These are phyloP conservation scores for Nothobranchius furzeri DNA, from an alignment of 2,113 vertebrate species.

Conservation along the genomic window DNA sequence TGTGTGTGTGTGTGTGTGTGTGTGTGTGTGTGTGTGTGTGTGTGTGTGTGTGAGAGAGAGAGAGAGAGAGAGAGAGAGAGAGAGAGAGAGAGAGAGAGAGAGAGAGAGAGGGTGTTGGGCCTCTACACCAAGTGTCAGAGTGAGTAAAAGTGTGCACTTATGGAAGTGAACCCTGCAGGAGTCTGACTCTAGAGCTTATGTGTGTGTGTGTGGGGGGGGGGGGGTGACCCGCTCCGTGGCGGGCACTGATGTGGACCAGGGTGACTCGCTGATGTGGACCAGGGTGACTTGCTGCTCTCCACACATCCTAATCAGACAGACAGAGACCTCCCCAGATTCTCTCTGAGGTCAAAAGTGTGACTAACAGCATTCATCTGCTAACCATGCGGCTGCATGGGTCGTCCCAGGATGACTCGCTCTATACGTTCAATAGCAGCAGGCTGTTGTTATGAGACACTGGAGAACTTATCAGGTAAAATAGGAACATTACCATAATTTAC, in stretches of 20 bases:
- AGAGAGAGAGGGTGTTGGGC: constrained; percentile 24
- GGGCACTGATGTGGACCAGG: constrained; percentile 57
- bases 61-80: no score
- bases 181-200: constrained; percentile 4
- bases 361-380: constrained; percentile 55
- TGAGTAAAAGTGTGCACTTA: constrained; percentile 6
- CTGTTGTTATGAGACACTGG: no score
- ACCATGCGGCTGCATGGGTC: constrained; percentile 12
- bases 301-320: constrained; percentile 49
- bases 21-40: no score
- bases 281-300: constrained; percentile 42
- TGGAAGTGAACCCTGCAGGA: constrained; percentile 14
- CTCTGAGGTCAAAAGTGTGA: constrained; percentile 36
- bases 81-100: no score
- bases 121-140: constrained; percentile 1
- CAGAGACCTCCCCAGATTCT: constrained; percentile 48
- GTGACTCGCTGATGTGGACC: constrained; percentile 54
- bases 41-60: no score
- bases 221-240: constrained; percentile 45
- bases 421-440: neutral
- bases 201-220: constrained; percentile 42
- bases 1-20: no score
- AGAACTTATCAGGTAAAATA: no score
- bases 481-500: no score
- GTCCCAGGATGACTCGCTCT: constrained; percentile 11